phyloP scores from a whole-genome alignment of 2,797 vertebrate species.

The Sebastes reedi region DNA sequence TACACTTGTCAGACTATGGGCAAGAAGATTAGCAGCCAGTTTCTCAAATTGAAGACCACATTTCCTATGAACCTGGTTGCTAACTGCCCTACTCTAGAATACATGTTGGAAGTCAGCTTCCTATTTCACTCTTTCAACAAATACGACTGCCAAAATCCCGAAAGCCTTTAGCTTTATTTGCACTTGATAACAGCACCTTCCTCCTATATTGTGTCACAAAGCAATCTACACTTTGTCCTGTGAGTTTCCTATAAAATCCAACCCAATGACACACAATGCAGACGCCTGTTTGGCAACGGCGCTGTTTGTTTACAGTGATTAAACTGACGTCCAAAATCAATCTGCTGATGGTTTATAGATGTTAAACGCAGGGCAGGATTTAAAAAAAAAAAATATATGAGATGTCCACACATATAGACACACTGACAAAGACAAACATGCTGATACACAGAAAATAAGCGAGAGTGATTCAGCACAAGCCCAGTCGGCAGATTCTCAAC shows the following conservation, averaged over 20 bases:
- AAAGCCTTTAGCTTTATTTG: background rate
- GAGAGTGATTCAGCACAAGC: slow-evolving; percentile 67
- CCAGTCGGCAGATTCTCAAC: slow-evolving; percentile 11
- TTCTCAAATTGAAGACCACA: background rate
- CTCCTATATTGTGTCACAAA: slow-evolving; percentile 2
- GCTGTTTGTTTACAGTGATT: slow-evolving; percentile 1
- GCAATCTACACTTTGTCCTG: slow-evolving; percentile 7
- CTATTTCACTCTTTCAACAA: slow-evolving; percentile 6
- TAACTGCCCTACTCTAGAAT: background rate
- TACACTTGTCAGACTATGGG: background rate
- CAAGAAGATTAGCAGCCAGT: background rate
- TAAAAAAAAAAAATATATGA: background rate
- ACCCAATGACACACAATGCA: background rate
- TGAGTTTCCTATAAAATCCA: background rate
- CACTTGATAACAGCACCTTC: slow-evolving; percentile 8
- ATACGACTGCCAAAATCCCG: background rate
- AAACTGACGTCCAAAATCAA: background rate
- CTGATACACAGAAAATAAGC: slow-evolving; percentile 37
- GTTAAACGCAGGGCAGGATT: background rate
- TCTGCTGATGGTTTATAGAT: background rate
- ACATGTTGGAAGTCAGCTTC: background rate
- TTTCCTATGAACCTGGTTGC: background rate
- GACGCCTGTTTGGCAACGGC: background rate
- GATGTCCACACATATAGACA: slow-evolving; percentile 2
- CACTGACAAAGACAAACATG: slow-evolving; percentile 1